Percentiles rank a stretch among this genome's conserved stretches.
Conservation (phyloP, 1,140 invertebrate genomes). For the Drosophila jambulina region DNA sequence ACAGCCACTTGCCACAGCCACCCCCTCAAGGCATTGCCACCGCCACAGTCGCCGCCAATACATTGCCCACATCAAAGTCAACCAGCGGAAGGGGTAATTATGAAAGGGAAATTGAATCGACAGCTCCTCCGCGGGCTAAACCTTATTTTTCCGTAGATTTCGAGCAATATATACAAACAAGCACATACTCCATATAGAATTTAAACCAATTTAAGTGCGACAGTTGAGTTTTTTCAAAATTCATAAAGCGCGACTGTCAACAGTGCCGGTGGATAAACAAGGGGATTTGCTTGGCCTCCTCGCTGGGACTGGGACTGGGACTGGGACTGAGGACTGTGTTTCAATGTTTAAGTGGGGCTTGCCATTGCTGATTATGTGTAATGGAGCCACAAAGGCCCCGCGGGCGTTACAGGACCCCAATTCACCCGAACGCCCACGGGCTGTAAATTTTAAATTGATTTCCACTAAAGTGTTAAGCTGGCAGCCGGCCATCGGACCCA, state of each 20-base stretch:
- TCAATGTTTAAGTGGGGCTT: background rate
- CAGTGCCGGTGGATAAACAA: background rate
- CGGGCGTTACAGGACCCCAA: constrained; percentile 4
- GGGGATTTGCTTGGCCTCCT: background rate
- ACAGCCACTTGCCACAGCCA: constrained; percentile 9
- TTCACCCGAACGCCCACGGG: background rate
- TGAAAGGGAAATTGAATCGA: constrained; percentile 13
- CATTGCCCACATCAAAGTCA: constrained; percentile 10
- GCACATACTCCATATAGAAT: background rate
- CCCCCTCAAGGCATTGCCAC: background rate
- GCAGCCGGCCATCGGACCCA: constrained; percentile 19
- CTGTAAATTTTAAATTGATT: constrained; percentile 50
- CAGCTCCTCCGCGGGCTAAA: background rate
- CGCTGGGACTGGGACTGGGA: too few relatives aligned
- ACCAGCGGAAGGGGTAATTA: background rate
- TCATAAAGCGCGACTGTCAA: constrained; percentile 5
- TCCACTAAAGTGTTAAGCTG: constrained; percentile 50
- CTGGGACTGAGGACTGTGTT: too few relatives aligned
- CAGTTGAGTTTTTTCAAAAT: background rate
- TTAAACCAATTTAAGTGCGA: background rate
- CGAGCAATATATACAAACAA: background rate
- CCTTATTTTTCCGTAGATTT: background rate
- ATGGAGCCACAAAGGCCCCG: constrained; percentile 19
- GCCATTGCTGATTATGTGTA: constrained; percentile 26
- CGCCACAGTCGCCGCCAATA: too few relatives aligned